Percentiles rank a stretch among this genome's conserved stretches.
phyloP scores from a whole-genome alignment of 2,113 vertebrate genomes.

The Phalacrocorax aristotelis region DNA sequence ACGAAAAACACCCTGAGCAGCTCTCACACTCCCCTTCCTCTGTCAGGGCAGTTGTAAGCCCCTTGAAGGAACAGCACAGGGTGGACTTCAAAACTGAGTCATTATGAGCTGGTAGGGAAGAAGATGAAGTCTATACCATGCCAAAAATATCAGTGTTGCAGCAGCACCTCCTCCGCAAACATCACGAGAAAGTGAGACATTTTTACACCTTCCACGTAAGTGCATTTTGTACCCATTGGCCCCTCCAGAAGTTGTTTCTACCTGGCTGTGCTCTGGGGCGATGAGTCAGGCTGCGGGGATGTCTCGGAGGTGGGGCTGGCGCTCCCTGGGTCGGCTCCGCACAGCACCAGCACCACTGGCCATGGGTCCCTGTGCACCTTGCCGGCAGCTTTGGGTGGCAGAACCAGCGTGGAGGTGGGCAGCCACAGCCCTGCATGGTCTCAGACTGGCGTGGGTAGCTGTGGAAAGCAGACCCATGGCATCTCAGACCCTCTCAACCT shows the following conservation, averaged over 20 bases:
- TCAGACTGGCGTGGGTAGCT: accelerated
- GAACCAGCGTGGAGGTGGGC: not conserved
- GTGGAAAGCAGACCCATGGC: not conserved
- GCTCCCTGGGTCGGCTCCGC: not conserved
- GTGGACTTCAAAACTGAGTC: not conserved
- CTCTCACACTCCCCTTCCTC: not conserved
- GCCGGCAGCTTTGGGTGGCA: not conserved
- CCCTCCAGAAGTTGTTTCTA: not conserved
- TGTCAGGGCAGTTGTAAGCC: not conserved
- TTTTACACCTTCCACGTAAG: not conserved
- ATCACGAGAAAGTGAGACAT: not conserved
- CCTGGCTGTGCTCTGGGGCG: not conserved
- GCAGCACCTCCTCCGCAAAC: not conserved
- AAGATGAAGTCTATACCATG: not conserved
- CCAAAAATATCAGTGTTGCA: not conserved
- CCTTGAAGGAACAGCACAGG: not conserved
- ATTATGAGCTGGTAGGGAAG: not conserved
- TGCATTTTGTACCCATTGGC: not conserved
- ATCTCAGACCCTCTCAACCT: not conserved
- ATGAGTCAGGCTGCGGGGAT: not conserved
- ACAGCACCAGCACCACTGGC: not conserved
- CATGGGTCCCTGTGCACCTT: not conserved
- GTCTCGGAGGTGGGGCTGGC: not conserved
- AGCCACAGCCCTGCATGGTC: not conserved
- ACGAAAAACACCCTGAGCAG: not conserved